phyloP scores from a whole-genome alignment of 2,113 vertebrate genomes.

The Entosphenus tridentatus region DNA sequence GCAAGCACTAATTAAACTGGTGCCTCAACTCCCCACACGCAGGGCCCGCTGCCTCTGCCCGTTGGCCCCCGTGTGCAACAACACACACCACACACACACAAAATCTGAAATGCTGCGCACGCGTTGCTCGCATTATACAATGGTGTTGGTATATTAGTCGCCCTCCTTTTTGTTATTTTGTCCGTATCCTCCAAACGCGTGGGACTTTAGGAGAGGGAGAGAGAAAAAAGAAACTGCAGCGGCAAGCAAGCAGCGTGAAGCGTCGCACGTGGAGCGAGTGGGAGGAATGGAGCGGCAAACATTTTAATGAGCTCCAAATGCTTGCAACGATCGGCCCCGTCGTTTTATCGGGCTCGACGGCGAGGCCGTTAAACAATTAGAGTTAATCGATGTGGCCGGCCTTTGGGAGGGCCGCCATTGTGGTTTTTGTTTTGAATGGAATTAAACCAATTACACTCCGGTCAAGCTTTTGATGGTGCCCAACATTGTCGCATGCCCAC shows the following conservation, averaged over 20 bases:
- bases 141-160: too few relatives aligned
- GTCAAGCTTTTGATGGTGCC: slow-evolving; percentile 2
- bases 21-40: slow-evolving; percentile 4
- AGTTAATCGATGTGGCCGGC: slow-evolving; percentile 6
- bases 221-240: too few relatives aligned
- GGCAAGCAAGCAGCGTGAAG: too few relatives aligned
- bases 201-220: too few relatives aligned
- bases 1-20: slow-evolving; percentile 6
- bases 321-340: neutral
- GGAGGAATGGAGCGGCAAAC: neutral
- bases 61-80: too few relatives aligned
- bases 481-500: neutral
- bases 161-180: too few relatives aligned
- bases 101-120: too few relatives aligned
- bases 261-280: too few relatives aligned
- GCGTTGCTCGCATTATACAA: too few relatives aligned
- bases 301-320: slow-evolving; percentile 6
- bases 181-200: too few relatives aligned
- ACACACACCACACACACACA: too few relatives aligned
- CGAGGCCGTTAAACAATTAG: slow-evolving; percentile 6
- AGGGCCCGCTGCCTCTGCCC: neutral
- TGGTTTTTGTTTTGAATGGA: slow-evolving; percentile 3
- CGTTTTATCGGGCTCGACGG: slow-evolving; percentile 1
- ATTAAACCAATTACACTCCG: slow-evolving; percentile 5
- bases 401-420: neutral